Evolutionary conservation across 2,888 invertebrate genomes (phyloP), one percentile per base, ranked within the genome.

Genomic region (Eupeodes latifasciatus): DNA sequence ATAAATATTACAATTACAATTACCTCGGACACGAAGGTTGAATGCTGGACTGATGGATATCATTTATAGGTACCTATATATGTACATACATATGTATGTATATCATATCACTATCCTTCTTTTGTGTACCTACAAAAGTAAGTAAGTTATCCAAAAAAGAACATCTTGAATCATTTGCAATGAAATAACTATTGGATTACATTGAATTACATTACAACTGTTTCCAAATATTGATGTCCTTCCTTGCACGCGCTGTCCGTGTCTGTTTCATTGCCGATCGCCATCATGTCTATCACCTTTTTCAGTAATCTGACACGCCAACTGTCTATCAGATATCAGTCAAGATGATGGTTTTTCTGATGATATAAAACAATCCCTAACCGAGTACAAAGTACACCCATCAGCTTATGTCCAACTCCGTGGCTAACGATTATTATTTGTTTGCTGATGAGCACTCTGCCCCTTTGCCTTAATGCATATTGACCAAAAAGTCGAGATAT

Each of bases 301-400:
- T 66, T 75, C 49, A 51, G 86, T 78, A 82, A 86, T 74, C 78
- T 59, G 66, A 77, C 74, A 81, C 72, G 40, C 80, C 75, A 71
- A 75, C 84, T 75, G 74, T 67, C 75, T 49, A 75, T 80, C 84
- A 80, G 49, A 69, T 40, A 75, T 80, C 84, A 80, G 49, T 75
- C 81, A 81, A 81, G 66, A 77, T 77, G 71, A 76, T 85, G 76
- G n/a, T 77, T 36, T 27, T 62, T 86, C 81, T 61, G 62, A 85
- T 69, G 16, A 76, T 81, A 76, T 64, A 76, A 10, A 27, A 27
- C 16, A 59, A 12, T 27, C 34, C 27, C 36, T 71, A 77, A 74
- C 74, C 67, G 36, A 64, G 9, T 40, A n/a, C 27, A 36, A 27
- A 27, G 27, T 3, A 27, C 27, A 27, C 2, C 27, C 27, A 27